Evolutionary conservation across 35 echinoderm and acorn worm species (phyloP).

Genomic region (Strongylocentrotus purpuratus): DNA sequence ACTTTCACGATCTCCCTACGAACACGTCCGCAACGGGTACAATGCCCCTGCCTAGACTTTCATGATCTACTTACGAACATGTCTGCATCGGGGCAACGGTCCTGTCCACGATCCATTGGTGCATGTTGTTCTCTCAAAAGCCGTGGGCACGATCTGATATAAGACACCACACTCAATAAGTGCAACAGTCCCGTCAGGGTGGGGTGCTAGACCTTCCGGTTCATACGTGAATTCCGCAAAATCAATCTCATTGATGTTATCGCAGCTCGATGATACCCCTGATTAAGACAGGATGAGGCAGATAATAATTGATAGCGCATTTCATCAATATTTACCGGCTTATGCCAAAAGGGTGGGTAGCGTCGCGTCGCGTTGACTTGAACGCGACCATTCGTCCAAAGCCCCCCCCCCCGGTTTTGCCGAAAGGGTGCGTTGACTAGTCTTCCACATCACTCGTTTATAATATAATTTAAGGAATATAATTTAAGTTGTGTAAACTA

Average conservation of each 20-base stretch:
- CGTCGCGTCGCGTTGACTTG: too few species aligned
- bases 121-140: neutral
- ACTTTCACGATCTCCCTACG: neutral
- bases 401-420: too few species aligned
- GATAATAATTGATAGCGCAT: too few species aligned
- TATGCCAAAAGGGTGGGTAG: too few species aligned
- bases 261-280: neutral
- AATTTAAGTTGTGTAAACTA: too few species aligned
- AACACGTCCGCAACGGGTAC: neutral
- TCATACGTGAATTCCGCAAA: neutral
- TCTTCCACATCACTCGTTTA: too few species aligned
- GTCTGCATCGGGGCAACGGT: neutral
- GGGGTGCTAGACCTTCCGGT: neutral
- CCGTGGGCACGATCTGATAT: neutral
- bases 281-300: neutral
- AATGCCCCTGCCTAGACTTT: neutral
- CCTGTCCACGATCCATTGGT: neutral
- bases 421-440: too few species aligned
- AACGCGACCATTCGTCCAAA: too few species aligned
- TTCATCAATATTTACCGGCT: too few species aligned
- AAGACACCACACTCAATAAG: neutral
- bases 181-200: neutral
- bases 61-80: neutral
- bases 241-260: neutral
- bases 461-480: too few species aligned